These are phyloP conservation scores for Tetrax tetrax DNA, from an alignment of 2,113 vertebrate species.

Conservation along the genomic window DNA sequence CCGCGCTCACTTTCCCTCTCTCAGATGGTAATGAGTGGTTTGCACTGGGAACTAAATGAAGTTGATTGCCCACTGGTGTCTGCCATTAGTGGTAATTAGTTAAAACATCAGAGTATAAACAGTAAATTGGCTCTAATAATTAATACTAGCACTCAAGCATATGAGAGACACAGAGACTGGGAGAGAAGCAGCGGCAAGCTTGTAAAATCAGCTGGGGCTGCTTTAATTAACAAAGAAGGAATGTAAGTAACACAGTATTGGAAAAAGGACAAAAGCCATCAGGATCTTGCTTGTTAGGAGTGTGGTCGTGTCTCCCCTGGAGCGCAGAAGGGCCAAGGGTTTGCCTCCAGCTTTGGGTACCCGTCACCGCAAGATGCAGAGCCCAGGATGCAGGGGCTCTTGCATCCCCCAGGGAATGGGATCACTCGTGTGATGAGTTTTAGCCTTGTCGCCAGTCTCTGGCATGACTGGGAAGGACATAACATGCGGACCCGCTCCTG, in stretches of 20 bases:
- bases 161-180: conserved; percentile 63
- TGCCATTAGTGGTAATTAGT: conserved; percentile 99
- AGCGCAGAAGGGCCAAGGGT: neutral
- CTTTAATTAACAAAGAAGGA: conserved; percentile 76
- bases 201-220: conserved; percentile 73
- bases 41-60: conserved; percentile 94
- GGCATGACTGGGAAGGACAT: neutral
- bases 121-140: conserved; percentile 99
- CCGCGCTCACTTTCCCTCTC: neutral
- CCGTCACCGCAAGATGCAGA: neutral
- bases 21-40: conserved; percentile 76
- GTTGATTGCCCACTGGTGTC: conserved; percentile 92
- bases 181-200: conserved; percentile 63
- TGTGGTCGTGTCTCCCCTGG: neutral
- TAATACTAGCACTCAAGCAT: conserved; percentile 93
- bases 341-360: neutral
- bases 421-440: neutral
- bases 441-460: neutral
- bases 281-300: conserved; percentile 35
- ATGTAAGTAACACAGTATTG: conserved; percentile 64
- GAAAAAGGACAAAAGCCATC: conserved; percentile 71
- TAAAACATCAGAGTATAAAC: conserved; percentile 99
- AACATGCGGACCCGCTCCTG: neutral
- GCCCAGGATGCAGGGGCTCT: neutral
- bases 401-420: neutral